Conservation (phyloP, 2,113 vertebrate species). For the Fregetta grallaria region DNA sequence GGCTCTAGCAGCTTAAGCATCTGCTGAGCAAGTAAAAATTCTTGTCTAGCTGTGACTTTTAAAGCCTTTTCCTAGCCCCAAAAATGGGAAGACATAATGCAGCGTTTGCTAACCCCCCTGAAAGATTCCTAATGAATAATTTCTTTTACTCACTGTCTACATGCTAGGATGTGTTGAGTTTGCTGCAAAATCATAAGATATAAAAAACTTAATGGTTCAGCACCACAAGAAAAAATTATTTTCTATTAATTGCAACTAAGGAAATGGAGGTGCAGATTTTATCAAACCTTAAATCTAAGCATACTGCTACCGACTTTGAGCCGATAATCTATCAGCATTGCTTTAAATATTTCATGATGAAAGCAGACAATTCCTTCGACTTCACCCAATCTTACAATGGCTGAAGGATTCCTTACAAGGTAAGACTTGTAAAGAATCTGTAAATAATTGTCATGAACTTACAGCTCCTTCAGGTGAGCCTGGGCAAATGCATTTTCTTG, state of each 20-base stretch:
- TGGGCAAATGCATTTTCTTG: slow-evolving; percentile 81
- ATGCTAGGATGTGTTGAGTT: not conserved
- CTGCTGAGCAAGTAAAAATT: not conserved
- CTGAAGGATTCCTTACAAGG: not conserved
- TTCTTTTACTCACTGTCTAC: not conserved
- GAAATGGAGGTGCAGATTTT: not conserved
- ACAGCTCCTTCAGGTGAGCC: slow-evolving; percentile 80
- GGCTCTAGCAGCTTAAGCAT: not conserved
- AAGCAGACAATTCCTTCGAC: not conserved
- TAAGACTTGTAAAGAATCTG: not conserved
- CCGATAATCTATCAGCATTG: not conserved
- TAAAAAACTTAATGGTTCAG: not conserved
- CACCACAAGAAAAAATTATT: not conserved
- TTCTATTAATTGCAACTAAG: not conserved
- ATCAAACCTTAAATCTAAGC: not conserved
- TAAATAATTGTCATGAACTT: slow-evolving; percentile 59
- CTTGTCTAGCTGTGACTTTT: not conserved
- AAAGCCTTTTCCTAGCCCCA: not conserved
- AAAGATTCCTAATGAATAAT: not conserved
- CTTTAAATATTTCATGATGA: not conserved
- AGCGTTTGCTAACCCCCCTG: not conserved
- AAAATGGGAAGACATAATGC: not conserved
- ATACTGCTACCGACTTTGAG: not conserved
- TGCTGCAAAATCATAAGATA: not conserved
- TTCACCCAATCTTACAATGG: not conserved